phyloP scores from a whole-genome alignment of 2,113 vertebrate genomes.

The Lamprologus sp. region DNA sequence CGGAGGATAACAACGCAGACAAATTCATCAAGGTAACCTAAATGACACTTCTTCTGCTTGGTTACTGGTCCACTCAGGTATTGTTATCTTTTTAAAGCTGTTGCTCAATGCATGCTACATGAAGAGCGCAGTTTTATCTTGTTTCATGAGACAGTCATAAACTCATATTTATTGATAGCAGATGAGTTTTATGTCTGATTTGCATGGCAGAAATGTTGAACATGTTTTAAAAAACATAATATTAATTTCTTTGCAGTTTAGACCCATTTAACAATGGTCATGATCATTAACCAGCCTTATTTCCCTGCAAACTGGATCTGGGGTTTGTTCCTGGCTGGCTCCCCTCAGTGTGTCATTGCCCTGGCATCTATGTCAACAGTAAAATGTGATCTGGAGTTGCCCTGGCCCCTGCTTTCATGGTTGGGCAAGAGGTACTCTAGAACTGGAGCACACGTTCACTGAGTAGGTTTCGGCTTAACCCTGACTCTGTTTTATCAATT shows the following conservation, averaged over 20 bases:
- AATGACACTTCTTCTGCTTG: neutral
- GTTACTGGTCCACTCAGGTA: neutral
- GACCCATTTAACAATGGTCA: neutral
- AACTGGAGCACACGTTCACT: neutral
- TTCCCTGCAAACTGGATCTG: neutral
- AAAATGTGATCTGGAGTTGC: constrained; percentile 41
- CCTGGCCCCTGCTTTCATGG: neutral
- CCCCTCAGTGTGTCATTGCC: neutral
- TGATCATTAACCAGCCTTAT: neutral
- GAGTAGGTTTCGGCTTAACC: neutral
- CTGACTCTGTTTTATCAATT: neutral
- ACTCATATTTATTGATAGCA: neutral
- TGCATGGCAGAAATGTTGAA: neutral
- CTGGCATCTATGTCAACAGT: constrained; percentile 5
- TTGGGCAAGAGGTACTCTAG: neutral
- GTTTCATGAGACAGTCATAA: neutral
- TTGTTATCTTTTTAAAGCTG: neutral
- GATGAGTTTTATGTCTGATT: neutral
- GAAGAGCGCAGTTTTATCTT: neutral
- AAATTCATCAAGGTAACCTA: constrained; percentile 79
- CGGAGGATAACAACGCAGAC: constrained; percentile 78
- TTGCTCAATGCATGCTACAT: neutral
- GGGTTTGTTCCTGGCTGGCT: neutral
- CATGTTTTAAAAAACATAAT: neutral
- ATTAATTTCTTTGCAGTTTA: neutral